phyloP scores from a whole-genome alignment of 2,888 invertebrate species.

The Danaus chrysippus region DNA sequence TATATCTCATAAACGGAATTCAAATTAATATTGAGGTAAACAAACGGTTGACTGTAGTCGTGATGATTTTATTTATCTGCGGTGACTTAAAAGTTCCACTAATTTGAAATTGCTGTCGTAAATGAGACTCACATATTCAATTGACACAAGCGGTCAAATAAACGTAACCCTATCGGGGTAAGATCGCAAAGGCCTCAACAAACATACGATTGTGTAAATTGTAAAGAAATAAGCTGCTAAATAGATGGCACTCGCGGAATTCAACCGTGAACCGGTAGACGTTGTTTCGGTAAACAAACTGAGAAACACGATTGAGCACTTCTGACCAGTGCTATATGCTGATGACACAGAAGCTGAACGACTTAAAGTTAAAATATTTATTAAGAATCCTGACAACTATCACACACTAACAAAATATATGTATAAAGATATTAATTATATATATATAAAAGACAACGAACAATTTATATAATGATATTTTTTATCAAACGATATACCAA shows the following conservation, averaged over 20 bases:
- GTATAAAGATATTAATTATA: not conserved
- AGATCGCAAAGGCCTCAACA: constrained; percentile 63
- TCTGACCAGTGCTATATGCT: constrained; percentile 57
- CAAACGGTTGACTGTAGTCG: not conserved
- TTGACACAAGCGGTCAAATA: constrained; percentile 60
- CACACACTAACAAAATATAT: not conserved
- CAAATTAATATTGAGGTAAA: not conserved
- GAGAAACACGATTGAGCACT: constrained; percentile 65
- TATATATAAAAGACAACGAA: constrained; percentile 17
- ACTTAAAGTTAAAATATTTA: constrained; percentile 10
- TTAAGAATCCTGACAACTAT: not conserved
- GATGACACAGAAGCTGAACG: constrained; percentile 52
- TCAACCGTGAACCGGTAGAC: constrained; percentile 64
- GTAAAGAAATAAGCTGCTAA: constrained; percentile 58
- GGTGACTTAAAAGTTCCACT: constrained; percentile 28
- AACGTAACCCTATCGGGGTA: constrained; percentile 66
- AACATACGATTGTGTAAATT: constrained; percentile 57
- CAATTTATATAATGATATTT: constrained; percentile 16
- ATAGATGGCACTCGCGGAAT: constrained; percentile 63
- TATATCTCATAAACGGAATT: not conserved
- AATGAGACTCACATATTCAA: constrained; percentile 34
- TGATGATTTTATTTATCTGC: constrained; percentile 12
- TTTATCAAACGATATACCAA: constrained; percentile 15
- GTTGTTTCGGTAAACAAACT: constrained; percentile 66
- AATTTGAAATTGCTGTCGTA: constrained; percentile 35